Conservation (phyloP, 2,113 vertebrate species). For the Tylochromis polylepis region DNA sequence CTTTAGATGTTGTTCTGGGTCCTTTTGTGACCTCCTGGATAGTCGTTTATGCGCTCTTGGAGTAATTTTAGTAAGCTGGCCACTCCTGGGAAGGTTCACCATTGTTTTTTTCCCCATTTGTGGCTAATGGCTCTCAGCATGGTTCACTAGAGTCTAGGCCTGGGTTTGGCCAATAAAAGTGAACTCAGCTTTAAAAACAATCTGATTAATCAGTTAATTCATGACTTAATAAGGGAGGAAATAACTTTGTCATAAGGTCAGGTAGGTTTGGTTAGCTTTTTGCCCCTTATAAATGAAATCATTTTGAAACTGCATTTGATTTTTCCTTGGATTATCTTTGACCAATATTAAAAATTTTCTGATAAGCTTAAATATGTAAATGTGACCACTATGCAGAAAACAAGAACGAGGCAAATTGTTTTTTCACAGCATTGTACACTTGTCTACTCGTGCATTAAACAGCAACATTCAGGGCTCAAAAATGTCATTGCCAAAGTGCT, state of each 20-base stretch:
- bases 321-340: neutral
- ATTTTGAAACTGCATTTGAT: neutral
- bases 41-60: neutral
- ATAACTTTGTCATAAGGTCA: neutral
- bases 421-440: neutral
- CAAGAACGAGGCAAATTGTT: rapidly evolving
- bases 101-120: neutral
- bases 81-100: neutral
- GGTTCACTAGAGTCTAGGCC: neutral
- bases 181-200: neutral
- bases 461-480: neutral
- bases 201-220: neutral
- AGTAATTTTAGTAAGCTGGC: neutral
- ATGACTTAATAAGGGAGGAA: neutral
- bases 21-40: rapidly evolving
- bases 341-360: neutral
- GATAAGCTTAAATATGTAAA: neutral
- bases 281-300: neutral
- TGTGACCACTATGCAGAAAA: neutral
- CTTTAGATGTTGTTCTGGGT: neutral
- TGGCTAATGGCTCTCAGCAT: neutral
- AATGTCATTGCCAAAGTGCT: neutral
- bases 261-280: neutral
- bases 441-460: neutral
- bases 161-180: neutral